A percentile compares a stretch with the other conserved stretches of the same genome.
phyloP scores from a whole-genome alignment of 2,113 vertebrate species.

The Callipepla californica region DNA sequence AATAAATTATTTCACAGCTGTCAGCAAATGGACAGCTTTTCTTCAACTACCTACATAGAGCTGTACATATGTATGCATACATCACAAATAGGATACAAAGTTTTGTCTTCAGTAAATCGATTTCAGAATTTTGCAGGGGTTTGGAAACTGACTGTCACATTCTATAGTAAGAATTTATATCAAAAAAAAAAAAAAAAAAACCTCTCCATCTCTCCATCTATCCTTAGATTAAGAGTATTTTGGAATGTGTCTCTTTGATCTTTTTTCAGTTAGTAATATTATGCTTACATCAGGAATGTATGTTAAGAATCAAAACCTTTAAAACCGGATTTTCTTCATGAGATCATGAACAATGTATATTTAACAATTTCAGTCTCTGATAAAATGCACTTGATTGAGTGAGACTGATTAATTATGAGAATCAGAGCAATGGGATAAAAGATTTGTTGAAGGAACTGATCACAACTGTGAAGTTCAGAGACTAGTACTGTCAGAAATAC shows the following conservation, averaged over 20 bases:
- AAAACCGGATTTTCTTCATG: neutral
- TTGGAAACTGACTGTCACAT: neutral
- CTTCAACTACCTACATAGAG: neutral
- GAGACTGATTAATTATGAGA: slow-evolving; percentile 43
- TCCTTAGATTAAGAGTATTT: neutral
- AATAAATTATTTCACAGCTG: neutral
- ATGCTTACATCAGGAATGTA: neutral
- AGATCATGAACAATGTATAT: neutral
- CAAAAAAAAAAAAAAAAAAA: neutral
- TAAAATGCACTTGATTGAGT: slow-evolving; percentile 21
- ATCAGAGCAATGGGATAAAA: slow-evolving; percentile 31
- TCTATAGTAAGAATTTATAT: neutral
- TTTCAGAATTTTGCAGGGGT: neutral
- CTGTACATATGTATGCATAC: neutral
- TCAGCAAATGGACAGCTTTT: neutral
- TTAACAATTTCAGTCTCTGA: slow-evolving; percentile 21
- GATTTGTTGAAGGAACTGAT: slow-evolving; percentile 37
- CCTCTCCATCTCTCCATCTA: too few species aligned
- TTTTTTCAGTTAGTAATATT: neutral
- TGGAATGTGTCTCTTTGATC: neutral
- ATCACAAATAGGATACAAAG: neutral
- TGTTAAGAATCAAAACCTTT: neutral
- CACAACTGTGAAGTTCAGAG: slow-evolving; percentile 18
- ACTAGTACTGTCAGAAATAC: slow-evolving; percentile 5
- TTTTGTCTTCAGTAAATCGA: neutral